Conservation (phyloP, 2,797 vertebrate species). For the Lagocephalus sceleratus region DNA sequence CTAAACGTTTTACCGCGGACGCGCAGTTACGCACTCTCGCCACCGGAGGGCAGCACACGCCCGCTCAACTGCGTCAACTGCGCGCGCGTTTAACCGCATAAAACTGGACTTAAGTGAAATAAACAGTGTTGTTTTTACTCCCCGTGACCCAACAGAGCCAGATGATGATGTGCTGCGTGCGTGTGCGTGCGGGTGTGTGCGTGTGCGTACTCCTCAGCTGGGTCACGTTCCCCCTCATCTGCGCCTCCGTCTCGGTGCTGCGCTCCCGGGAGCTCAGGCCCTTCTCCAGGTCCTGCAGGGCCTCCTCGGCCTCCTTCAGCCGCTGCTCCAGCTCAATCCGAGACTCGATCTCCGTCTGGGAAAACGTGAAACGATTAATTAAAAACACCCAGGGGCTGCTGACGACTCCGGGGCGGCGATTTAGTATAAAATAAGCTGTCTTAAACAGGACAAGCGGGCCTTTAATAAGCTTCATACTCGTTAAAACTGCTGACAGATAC, state of each 20-base stretch:
- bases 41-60: background rate
- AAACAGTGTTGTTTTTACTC: too few relatives aligned
- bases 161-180: background rate
- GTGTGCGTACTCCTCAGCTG: slow-evolving; percentile 87
- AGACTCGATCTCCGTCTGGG: slow-evolving; percentile 87
- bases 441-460: too few relatives aligned
- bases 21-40: background rate
- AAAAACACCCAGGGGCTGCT: too few relatives aligned
- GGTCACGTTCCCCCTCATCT: slow-evolving; percentile 91
- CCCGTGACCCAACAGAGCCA: too few relatives aligned
- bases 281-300: slow-evolving; percentile 87
- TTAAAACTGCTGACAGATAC: too few relatives aligned
- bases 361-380: background rate
- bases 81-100: too few relatives aligned
- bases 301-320: slow-evolving; percentile 88
- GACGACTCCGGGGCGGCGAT: too few relatives aligned
- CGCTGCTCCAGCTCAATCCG: slow-evolving; percentile 87
- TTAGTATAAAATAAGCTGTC: too few relatives aligned
- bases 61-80: too few relatives aligned
- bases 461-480: too few relatives aligned
- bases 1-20: background rate
- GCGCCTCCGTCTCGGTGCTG: slow-evolving; percentile 87
- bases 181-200: accelerated
- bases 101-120: too few relatives aligned
- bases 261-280: slow-evolving; percentile 85